Evolutionary conservation across 2,888 invertebrate species (phyloP).

Genomic region (Gandaritis pyraliata): DNA sequence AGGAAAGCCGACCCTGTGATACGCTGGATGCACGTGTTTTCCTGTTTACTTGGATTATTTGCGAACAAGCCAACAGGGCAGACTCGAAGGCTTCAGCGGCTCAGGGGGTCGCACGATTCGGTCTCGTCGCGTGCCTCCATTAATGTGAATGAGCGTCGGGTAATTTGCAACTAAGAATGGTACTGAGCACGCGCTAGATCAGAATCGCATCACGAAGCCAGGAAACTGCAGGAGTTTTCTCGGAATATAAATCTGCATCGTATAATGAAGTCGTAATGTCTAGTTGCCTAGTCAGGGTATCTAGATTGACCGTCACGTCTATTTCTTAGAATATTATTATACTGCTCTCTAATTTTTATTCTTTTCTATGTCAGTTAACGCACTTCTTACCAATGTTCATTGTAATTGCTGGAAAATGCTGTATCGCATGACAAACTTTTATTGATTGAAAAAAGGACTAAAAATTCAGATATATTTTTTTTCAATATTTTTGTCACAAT

Average conservation of each 20-base stretch:
- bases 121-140: constrained; percentile 61
- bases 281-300: constrained; percentile 39
- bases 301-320: constrained; percentile 27
- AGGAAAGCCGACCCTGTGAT: constrained; percentile 73
- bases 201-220: constrained; percentile 68
- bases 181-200: constrained; percentile 66
- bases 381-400: not conserved
- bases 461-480: too few species aligned
- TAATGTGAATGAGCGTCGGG: constrained; percentile 57
- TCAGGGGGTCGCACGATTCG: constrained; percentile 58
- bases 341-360: constrained; percentile 17
- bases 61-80: constrained; percentile 45
- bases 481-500: too few species aligned
- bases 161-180: constrained; percentile 64
- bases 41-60: constrained; percentile 54
- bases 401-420: not conserved
- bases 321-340: constrained; percentile 26
- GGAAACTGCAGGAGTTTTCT: constrained; percentile 61
- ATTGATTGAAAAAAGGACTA: too few species aligned
- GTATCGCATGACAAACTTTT: too few species aligned
- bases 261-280: constrained; percentile 63
- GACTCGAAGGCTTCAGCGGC: constrained; percentile 41
- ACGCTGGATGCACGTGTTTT: constrained; percentile 71
- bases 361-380: constrained; percentile 10
- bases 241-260: constrained; percentile 55